Conservation (phyloP, 2,797 vertebrate species). For the Pseudomugil gertrudae region DNA sequence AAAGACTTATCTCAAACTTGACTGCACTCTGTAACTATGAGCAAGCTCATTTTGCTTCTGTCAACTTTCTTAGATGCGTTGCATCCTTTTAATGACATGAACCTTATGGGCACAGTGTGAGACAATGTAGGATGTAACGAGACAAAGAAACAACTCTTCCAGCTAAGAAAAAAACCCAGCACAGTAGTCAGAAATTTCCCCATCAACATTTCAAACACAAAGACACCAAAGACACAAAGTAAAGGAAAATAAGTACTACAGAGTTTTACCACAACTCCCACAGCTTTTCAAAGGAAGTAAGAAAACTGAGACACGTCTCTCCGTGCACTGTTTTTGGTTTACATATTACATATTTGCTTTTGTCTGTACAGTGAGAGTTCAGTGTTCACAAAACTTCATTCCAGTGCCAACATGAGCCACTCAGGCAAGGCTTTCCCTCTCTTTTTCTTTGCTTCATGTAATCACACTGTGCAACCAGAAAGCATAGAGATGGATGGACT, state of each 20-base stretch:
- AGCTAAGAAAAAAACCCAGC: slow-evolving; percentile 17
- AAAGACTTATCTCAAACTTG: slow-evolving; percentile 2
- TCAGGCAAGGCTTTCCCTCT: slow-evolving; percentile 17
- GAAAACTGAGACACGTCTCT: background rate
- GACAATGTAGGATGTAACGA: background rate
- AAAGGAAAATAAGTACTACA: slow-evolving; percentile 31
- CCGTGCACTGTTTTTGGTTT: background rate
- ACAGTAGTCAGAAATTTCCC: slow-evolving; percentile 27
- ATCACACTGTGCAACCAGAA: slow-evolving; percentile 14
- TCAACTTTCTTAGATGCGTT: background rate
- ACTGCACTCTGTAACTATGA: slow-evolving; percentile 1
- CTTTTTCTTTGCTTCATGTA: background rate
- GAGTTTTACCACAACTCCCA: slow-evolving; percentile 33
- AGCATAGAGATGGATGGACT: slow-evolving; percentile 25
- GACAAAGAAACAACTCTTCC: background rate
- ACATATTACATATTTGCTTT: background rate
- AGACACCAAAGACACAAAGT: background rate
- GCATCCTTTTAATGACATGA: slow-evolving; percentile 5
- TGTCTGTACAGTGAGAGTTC: slow-evolving; percentile 37
- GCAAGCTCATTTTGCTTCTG: background rate
- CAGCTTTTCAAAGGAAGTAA: slow-evolving; percentile 28
- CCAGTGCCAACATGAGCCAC: slow-evolving; percentile 20
- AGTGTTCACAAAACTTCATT: background rate
- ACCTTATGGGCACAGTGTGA: background rate
- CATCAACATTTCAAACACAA: slow-evolving; percentile 57